Percentiles rank a stretch among this genome's conserved stretches.
phyloP scores from a whole-genome alignment of 2,113 vertebrate species.

The Andinoacara biseriatus region DNA sequence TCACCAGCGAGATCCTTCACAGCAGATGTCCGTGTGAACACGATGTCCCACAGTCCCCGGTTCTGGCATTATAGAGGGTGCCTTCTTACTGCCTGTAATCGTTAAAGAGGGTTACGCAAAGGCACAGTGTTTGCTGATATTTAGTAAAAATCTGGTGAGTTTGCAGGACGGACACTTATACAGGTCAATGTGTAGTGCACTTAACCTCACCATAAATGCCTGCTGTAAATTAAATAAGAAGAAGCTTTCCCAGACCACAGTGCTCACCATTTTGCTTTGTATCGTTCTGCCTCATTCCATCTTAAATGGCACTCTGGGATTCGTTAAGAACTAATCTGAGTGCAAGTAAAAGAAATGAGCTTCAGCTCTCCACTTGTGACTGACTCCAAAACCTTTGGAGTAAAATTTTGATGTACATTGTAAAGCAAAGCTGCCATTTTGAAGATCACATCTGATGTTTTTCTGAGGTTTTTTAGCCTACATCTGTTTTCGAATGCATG shows the following conservation, averaged over 20 bases:
- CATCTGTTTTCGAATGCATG: constrained; percentile 61
- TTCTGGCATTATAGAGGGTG: constrained; percentile 49
- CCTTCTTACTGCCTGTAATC: constrained; percentile 58
- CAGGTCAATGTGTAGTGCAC: constrained; percentile 63
- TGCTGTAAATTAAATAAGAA: constrained; percentile 49
- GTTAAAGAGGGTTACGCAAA: neutral
- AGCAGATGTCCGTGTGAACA: constrained; percentile 48
- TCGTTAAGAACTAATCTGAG: neutral
- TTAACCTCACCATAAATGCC: constrained; percentile 71
- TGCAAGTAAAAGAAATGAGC: constrained; percentile 1
- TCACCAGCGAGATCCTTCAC: constrained; percentile 66
- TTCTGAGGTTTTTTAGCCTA: neutral
- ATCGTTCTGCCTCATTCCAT: constrained; percentile 46
- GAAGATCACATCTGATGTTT: constrained; percentile 25
- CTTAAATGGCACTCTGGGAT: constrained; percentile 22
- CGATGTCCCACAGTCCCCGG: constrained; percentile 22
- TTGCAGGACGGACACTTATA: constrained; percentile 48
- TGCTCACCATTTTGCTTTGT: constrained; percentile 25
- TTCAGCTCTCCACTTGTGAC: constrained; percentile 13
- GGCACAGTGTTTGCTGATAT: constrained; percentile 8
- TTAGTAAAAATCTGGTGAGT: constrained; percentile 39
- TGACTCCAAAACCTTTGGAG: constrained; percentile 3
- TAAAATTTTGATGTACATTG: constrained; percentile 29
- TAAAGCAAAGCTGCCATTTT: constrained; percentile 56
- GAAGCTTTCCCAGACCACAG: constrained; percentile 35